These are phyloP conservation scores for Agonopterix subpropinquella DNA, from an alignment of 2,888 invertebrate genomes.

Conservation along the genomic window DNA sequence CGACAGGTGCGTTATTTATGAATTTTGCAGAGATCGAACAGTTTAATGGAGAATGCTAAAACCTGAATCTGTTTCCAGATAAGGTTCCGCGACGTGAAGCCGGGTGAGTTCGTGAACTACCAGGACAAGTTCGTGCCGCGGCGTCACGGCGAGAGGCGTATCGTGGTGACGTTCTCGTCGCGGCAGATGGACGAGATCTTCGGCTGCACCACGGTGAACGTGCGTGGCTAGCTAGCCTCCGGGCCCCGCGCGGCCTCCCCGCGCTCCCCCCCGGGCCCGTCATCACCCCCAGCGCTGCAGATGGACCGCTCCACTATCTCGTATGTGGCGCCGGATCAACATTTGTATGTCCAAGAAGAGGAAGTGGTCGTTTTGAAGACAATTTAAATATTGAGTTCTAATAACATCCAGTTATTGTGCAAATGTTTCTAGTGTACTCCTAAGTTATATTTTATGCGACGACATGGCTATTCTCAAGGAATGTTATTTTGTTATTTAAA, in stretches of 20 bases:
- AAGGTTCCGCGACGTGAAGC: conserved; percentile 77
- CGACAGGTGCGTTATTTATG: conserved; percentile 56
- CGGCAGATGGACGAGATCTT: conserved; percentile 79
- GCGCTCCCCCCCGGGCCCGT: conserved; percentile 56
- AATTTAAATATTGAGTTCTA: conserved; percentile 23
- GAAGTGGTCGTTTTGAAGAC: conserved; percentile 59
- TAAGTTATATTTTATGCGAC: conserved; percentile 16
- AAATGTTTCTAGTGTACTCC: conserved; percentile 18
- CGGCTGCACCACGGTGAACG: conserved; percentile 73
- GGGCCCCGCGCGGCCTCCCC: conserved; percentile 56
- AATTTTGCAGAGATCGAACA: background rate
- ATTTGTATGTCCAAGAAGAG: conserved; percentile 58
- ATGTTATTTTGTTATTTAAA: conserved; percentile 23
- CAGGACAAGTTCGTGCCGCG: conserved; percentile 77
- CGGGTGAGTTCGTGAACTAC: conserved; percentile 78
- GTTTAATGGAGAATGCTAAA: background rate
- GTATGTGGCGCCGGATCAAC: conserved; percentile 53
- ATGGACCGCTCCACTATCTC: conserved; percentile 54
- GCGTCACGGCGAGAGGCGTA: conserved; percentile 75
- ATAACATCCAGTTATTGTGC: conserved; percentile 15
- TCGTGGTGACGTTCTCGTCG: conserved; percentile 80
- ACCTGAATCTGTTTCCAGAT: conserved; percentile 35
- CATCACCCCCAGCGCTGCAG: conserved; percentile 46
- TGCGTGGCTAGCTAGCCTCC: conserved; percentile 69
- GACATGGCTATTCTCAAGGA: conserved; percentile 57